A percentile compares a stretch with the other conserved stretches of the same genome.
Conservation (phyloP, 2,797 vertebrate genomes). For the Otolemur crassicaudatus region DNA sequence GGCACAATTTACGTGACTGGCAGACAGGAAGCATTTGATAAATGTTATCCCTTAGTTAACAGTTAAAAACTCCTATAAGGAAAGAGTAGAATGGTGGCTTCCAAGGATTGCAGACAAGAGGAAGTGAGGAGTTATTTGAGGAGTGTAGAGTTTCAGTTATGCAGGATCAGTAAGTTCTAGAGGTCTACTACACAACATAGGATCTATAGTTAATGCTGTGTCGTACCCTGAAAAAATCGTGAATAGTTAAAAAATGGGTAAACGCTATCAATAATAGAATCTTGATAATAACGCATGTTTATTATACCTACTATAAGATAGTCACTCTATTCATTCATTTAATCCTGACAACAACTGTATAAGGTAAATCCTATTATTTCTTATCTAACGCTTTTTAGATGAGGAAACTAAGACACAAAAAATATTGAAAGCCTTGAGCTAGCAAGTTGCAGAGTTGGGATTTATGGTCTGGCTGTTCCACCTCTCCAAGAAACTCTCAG, state of each 20-base stretch:
- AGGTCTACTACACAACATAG: neutral
- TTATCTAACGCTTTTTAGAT: neutral
- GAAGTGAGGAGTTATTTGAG: neutral
- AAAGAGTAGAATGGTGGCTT: neutral
- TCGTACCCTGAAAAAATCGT: neutral
- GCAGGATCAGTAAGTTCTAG: neutral
- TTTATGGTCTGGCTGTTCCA: neutral
- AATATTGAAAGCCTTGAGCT: neutral
- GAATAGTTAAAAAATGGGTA: neutral
- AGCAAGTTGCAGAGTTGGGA: neutral
- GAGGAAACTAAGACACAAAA: neutral
- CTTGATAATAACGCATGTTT: neutral
- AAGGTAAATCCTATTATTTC: neutral
- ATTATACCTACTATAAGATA: neutral
- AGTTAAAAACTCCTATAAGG: neutral
- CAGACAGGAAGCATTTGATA: neutral
- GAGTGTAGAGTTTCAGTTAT: neutral
- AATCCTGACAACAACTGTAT: neutral
- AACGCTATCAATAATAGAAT: neutral
- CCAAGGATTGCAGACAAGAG: accelerated
- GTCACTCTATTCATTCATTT: neutral
- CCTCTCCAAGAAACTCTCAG: neutral
- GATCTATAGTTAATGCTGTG: neutral
- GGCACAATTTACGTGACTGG: neutral
- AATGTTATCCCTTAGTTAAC: neutral